phyloP scores from a whole-genome alignment of 2,797 vertebrate species.

The Anolis apletophallus region DNA sequence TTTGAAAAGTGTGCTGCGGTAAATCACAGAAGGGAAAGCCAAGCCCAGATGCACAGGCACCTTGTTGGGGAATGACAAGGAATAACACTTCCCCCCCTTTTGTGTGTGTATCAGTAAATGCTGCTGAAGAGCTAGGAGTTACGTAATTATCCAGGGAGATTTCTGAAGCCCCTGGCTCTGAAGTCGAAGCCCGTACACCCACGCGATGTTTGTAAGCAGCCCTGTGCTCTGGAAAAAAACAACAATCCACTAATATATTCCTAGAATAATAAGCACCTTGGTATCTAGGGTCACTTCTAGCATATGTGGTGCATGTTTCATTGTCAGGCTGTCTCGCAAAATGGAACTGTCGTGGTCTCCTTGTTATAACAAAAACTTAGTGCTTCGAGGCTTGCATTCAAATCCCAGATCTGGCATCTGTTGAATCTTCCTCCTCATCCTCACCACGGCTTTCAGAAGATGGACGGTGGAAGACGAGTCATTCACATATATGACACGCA shows the following conservation, averaged over 20 bases:
- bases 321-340: background rate
- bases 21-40: conserved; percentile 18
- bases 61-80: conserved; percentile 2
- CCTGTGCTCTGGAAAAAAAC: background rate
- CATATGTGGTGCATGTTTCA: background rate
- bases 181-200: background rate
- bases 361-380: background rate
- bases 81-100: background rate
- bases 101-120: conserved; percentile 15
- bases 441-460: background rate
- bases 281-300: background rate
- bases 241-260: background rate
- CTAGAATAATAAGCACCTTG: background rate
- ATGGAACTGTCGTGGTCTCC: background rate
- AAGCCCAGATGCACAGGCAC: conserved; percentile 7
- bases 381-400: background rate
- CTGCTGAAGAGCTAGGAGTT: background rate
- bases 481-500: background rate
- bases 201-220: background rate
- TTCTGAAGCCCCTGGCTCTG: background rate
- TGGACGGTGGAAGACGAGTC: background rate
- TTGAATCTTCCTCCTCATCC: no score
- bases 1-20: background rate
- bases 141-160: conserved; percentile 1
- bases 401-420: background rate